Conservation (phyloP, 2,888 invertebrate genomes). For the Agonopterix arenella region DNA sequence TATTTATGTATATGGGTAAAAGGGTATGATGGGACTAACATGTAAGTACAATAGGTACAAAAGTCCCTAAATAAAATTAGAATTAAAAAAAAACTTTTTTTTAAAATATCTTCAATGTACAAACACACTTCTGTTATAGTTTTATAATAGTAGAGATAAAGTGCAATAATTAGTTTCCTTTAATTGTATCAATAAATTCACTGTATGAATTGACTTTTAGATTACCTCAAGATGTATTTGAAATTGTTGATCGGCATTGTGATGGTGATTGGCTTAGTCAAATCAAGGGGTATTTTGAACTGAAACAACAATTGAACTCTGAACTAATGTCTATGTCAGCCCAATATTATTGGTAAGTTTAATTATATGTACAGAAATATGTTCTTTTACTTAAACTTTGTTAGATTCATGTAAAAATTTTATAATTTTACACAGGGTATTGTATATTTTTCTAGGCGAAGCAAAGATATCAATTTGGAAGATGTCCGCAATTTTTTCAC, state of each 20-base stretch:
- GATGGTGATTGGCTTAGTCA: conserved; percentile 32
- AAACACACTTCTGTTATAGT: neutral
- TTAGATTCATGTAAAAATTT: neutral
- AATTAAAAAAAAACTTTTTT: too few relatives aligned
- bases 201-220: conserved; percentile 14
- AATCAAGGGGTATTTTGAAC: conserved; percentile 23
- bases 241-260: conserved; percentile 20
- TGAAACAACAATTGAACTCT: conserved; percentile 21
- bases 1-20: too few relatives aligned
- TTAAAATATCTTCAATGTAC: neutral
- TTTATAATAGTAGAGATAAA: neutral
- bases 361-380: neutral
- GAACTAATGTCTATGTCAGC: conserved; percentile 34
- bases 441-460: conserved; percentile 19
- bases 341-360: conserved; percentile 37
- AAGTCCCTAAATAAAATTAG: too few relatives aligned
- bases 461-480: conserved; percentile 26
- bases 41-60: too few relatives aligned
- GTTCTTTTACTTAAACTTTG: neutral
- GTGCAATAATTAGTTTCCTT: neutral
- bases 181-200: neutral
- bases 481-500: conserved; percentile 33
- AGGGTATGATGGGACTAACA: too few relatives aligned
- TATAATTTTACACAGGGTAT: neutral
- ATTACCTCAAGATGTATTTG: conserved; percentile 19